Evolutionary conservation across 1,140 invertebrate species (phyloP), one percentile per base, ranked within the genome.

Genomic region (Harpegnathos saltator): DNA sequence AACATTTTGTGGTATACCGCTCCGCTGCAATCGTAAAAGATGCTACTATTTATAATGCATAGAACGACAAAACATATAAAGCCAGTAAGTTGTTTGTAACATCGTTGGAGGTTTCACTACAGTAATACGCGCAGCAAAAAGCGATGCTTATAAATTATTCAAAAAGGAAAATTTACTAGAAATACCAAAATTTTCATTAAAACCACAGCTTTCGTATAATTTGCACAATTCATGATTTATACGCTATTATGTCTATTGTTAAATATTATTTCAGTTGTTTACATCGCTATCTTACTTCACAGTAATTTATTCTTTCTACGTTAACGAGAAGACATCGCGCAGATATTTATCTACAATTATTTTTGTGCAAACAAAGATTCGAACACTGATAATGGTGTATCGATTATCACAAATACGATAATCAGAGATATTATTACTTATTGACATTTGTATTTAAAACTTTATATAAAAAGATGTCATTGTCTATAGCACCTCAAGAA

Each of bases 241-340:
- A 22, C n/a, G n/a, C 56, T 15, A 17, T 5, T 44, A n/a, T 19
- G 59, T 3, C 29, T 19, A 66, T 3, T 56, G 3, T 85, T 5
- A 81, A 0, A 59, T 29, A 19, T 85, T 59, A 1, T 84, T 85
- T 11, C 62, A 87, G 86, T 62, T 87, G n/a, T 29, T 24, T 1
- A 87, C 73, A 12, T 65, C 84, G 12, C 50, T 85, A 22, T 87
- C 86, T 29, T 87, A 82, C 24, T 69, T 87, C 7, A 80, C 80
- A 17, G 17, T 72, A 56, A n/a, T 81, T 48, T 81, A 61, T 59
- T 81, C 78, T 22, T n/a, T n/a, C 5, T 69, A 26, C 33, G 71
- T 69, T 50, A 69, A 4, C 7, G 4, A 54, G n/a, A 12, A 33
- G 24, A 58, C 1, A 29, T 56, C 15, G 24, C 4, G 19, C 19